Evolutionary conservation across 2,113 vertebrate genomes (phyloP).

Genomic region (Erythrolamprus reginae): DNA sequence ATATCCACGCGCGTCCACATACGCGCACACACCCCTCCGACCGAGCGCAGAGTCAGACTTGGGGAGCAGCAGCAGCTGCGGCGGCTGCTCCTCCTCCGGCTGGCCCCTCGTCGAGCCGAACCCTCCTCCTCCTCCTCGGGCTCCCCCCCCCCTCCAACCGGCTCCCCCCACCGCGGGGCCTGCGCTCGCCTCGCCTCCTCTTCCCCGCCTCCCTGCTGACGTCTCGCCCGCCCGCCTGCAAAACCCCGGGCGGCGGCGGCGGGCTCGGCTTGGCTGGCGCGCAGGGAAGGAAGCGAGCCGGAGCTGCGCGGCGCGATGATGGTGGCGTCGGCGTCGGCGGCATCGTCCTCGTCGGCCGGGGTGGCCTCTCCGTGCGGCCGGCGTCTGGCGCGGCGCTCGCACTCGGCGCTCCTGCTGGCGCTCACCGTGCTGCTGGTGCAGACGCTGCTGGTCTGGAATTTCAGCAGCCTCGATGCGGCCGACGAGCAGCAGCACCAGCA

Average conservation of each 20-base stretch:
- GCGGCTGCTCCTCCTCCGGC: background rate
- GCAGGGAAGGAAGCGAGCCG: background rate
- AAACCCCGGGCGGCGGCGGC: conserved; percentile 66
- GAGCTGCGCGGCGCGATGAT: conserved; percentile 26
- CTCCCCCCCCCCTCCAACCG: too few relatives aligned
- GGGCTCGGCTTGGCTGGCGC: conserved; percentile 15
- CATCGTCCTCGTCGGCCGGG: background rate
- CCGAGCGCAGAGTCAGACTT: background rate
- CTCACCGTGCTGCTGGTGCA: conserved; percentile 88
- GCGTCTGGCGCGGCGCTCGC: conserved; percentile 85
- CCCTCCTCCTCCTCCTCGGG: background rate
- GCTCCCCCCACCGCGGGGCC: background rate
- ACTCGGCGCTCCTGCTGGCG: conserved; percentile 83
- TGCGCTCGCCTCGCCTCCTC: conserved; percentile 18
- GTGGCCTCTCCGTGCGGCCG: conserved; percentile 76
- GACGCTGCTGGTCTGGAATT: conserved; percentile 92
- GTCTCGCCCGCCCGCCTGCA: conserved; percentile 69
- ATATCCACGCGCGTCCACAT: too few relatives aligned
- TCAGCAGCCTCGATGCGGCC: conserved; percentile 86
- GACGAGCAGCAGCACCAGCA: conserved; percentile 65
- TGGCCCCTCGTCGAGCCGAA: background rate
- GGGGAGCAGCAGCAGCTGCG: background rate
- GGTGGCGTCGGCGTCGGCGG: accelerated
- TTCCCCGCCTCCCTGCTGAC: conserved; percentile 69
- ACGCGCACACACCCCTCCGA: too few relatives aligned